Evolutionary conservation across 2,797 vertebrate genomes (phyloP).

Genomic region (Labeo calbasu): DNA sequence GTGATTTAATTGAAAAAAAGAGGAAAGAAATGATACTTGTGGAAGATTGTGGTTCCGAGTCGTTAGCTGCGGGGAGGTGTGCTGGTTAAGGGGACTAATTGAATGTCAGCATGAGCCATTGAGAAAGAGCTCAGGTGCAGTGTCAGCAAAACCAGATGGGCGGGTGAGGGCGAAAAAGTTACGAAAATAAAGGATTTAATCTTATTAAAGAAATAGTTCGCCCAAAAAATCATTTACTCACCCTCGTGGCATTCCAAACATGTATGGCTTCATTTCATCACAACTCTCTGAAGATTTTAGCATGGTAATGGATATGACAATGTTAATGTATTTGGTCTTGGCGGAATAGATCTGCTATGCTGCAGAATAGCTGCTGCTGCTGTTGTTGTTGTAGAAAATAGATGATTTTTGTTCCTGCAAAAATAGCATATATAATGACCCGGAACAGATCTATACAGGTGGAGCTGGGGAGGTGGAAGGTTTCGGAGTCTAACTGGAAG

Average conservation of each 20-base stretch:
- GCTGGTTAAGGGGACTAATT: constrained; percentile 76
- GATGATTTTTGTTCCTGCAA: no score
- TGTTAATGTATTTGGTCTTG: no score
- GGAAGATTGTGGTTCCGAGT: constrained; percentile 66
- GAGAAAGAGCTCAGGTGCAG: constrained; percentile 63
- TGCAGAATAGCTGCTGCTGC: no score
- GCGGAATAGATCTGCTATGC: no score
- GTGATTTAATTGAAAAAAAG: constrained; percentile 49
- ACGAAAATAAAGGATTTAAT: constrained; percentile 62
- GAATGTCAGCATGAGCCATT: constrained; percentile 70
- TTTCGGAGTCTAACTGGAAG: no score
- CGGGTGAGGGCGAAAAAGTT: constrained; percentile 60
- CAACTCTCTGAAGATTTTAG: no score
- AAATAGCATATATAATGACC: no score
- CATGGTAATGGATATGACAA: no score
- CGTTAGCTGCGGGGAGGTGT: constrained; percentile 69
- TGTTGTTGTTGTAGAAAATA: no score
- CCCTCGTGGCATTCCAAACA: not conserved
- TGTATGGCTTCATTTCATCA: not conserved
- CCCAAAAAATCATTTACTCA: constrained; percentile 5
- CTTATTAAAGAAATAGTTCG: constrained; percentile 40
- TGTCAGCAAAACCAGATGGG: constrained; percentile 69
- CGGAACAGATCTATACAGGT: no score
- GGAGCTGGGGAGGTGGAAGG: no score
- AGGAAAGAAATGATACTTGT: constrained; percentile 49